These are phyloP conservation scores for Dendrocopos noguchii DNA, from an alignment of 2,113 vertebrate genomes.

Conservation along the genomic window DNA sequence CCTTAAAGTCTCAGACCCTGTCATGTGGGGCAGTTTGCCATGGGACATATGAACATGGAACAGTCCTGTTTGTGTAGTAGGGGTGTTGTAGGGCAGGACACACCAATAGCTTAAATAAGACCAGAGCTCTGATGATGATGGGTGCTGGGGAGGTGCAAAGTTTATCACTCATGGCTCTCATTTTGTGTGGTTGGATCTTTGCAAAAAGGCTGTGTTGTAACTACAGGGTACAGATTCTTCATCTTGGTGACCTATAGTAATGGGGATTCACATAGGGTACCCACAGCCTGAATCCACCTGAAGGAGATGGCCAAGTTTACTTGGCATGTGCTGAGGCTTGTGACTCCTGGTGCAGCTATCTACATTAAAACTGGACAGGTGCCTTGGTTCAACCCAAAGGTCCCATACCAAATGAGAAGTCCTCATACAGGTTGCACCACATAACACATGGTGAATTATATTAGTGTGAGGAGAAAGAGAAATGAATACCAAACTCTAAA, in stretches of 20 bases:
- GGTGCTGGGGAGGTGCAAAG: background rate
- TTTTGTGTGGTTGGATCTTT: background rate
- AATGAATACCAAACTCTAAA: background rate
- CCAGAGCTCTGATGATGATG: background rate
- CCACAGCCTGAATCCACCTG: background rate
- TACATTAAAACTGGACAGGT: background rate
- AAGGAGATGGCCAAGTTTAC: background rate
- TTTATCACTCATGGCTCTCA: background rate
- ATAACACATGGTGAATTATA: background rate
- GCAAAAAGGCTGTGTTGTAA: background rate
- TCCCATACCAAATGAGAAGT: fast-evolving
- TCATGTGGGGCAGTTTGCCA: fast-evolving
- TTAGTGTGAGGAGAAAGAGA: background rate
- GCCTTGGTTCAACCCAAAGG: background rate
- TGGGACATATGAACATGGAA: background rate
- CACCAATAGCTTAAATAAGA: background rate
- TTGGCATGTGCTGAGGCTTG: background rate
- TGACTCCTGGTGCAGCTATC: background rate
- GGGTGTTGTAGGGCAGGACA: background rate
- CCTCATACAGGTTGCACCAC: background rate
- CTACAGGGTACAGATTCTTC: background rate
- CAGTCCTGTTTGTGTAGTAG: background rate
- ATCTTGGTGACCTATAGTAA: background rate
- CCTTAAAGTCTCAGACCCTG: background rate
- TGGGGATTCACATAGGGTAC: background rate